Base-by-base conservation (phyloP, 2,797 vertebrate genomes). In the Peromyscus aztecus region DNA sequence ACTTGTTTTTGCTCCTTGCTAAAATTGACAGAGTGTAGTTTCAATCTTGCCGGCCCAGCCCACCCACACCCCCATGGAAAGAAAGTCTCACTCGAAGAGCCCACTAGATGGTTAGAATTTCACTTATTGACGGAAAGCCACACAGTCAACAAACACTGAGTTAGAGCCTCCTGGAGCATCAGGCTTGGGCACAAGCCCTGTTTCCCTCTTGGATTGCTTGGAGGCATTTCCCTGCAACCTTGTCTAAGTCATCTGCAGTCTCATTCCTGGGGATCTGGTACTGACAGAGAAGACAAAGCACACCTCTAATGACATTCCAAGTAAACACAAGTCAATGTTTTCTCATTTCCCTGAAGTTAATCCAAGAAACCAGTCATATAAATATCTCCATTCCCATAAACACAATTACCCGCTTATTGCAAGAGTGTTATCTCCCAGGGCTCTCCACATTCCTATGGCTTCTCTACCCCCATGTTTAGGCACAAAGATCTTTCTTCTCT, bases 321-420 rank as follows among this genome's bases (percentile, higher is more conserved):
- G 77, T 78, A 89, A 86, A 95, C 61, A 88, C 27, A 57, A 52
- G 12, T 24, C 34, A 13, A 19, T 37, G 13, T 81, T 93, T 90
- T 29, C 29, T 92, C 23, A 57, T 92, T 90, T 46, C 29, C 46
- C 29, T 63, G 59, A 90, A 96, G 27, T 69, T 77, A 94, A 91
- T 49, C 8, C 80, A 92, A 71, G 34, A 89, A 83, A 31, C 31
- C 93, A 49, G 67, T 55, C 27, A 71, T 71, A 84, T 71, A 96
- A 94, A 61, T 84, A 83, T 71, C 52, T 27, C 83, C 89, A 78
- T 80, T 95, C 29, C 67, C 59, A 89, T 65, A 89, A 92, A 93
- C 29, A 78, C 12, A 93, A 23, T 95, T 71, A 55, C 27, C 65
- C 87, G 29, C 27, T 89, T 95, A 81, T 46, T 85, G 19, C 37